Conservation (phyloP, 2,888 invertebrate species). For the Stegana nigrithorax region DNA sequence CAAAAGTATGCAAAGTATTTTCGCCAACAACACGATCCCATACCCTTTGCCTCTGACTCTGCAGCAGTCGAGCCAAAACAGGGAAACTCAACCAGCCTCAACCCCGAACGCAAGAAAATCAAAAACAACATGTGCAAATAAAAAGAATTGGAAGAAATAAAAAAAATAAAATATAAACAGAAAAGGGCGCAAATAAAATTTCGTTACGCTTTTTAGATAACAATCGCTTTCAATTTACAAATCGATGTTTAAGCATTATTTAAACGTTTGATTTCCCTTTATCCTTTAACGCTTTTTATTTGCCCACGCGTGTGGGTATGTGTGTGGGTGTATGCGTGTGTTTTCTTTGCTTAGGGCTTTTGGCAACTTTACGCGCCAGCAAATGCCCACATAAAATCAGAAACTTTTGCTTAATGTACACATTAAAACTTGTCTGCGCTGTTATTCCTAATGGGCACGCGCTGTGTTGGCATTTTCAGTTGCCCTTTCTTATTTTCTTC, state of each 20-base stretch:
- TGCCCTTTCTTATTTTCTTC: background rate
- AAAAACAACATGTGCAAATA: background rate
- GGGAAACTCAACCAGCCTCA: background rate
- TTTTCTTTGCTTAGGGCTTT: background rate
- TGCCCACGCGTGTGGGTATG: background rate
- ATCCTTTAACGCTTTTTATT: background rate
- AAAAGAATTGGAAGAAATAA: background rate
- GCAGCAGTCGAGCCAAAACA: background rate
- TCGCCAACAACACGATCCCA: background rate
- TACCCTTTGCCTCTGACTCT: background rate
- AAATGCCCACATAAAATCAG: background rate
- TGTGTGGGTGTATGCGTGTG: background rate
- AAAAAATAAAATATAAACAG: background rate
- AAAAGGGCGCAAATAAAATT: constrained; percentile 34
- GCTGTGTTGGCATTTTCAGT: constrained; percentile 31
- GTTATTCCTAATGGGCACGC: constrained; percentile 38
- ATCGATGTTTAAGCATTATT: constrained; percentile 64
- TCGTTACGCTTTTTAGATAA: constrained; percentile 59
- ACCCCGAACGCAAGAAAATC: constrained; percentile 4
- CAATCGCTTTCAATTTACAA: constrained; percentile 66
- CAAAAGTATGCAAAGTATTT: constrained; percentile 3
- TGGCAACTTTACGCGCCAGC: background rate
- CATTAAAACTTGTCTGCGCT: constrained; percentile 41
- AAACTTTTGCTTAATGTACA: constrained; percentile 13
- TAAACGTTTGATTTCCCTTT: constrained; percentile 39